phyloP scores from a whole-genome alignment of 2,797 vertebrate genomes.

The Platalea minor region DNA sequence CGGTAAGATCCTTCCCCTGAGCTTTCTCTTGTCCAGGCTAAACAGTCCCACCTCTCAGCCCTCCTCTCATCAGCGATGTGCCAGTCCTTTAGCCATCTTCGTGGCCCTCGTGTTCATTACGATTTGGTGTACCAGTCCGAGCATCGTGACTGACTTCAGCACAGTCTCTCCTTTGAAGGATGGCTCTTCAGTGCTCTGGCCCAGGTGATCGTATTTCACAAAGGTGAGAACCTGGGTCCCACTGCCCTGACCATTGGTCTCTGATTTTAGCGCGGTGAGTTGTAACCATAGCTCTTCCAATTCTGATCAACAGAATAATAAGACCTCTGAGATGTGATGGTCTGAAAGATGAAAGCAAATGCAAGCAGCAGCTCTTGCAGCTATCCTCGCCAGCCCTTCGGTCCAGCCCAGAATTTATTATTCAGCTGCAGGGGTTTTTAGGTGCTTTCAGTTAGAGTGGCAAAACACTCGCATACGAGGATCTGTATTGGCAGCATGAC shows the following conservation, averaged over 20 bases:
- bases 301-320: neutral
- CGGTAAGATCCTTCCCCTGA: neutral
- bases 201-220: neutral
- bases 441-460: neutral
- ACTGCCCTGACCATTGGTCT: neutral
- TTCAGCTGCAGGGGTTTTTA: neutral
- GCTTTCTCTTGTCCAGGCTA: neutral
- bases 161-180: neutral
- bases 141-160: neutral
- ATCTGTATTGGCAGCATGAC: neutral
- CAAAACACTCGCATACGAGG: neutral
- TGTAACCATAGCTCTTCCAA: neutral
- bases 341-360: neutral
- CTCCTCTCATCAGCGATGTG: neutral
- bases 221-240: neutral
- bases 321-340: neutral
- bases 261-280: neutral
- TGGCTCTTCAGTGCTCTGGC: neutral
- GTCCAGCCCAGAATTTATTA: neutral
- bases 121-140: neutral
- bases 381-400: neutral
- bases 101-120: neutral
- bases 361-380: neutral
- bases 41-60: neutral
- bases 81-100: neutral